phyloP scores from a whole-genome alignment of 2,113 vertebrate genomes.

The Nerophis lumbriciformis region DNA sequence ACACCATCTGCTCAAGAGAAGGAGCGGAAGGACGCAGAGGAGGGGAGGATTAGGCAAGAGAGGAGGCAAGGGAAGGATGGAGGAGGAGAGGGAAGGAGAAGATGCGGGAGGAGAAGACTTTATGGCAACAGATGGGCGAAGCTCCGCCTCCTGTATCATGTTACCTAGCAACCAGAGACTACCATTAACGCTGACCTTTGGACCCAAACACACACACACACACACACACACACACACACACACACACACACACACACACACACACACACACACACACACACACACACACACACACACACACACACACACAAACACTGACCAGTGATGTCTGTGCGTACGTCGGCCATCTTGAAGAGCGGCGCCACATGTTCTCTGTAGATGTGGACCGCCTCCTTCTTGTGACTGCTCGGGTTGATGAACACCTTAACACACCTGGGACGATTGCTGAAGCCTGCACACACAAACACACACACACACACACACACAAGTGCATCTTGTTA shows the following conservation, averaged over 20 bases:
- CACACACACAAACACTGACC: conserved; percentile 67
- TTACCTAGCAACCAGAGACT: conserved; percentile 66
- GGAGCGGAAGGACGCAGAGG: neutral
- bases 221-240: conserved; percentile 10
- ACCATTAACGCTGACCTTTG: conserved; percentile 65
- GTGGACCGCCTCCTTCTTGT: conserved; percentile 82
- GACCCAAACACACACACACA: conserved; percentile 16
- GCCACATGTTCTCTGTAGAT: conserved; percentile 86
- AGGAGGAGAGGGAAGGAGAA: neutral
- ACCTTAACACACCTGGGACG: conserved; percentile 88
- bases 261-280: conserved; percentile 8
- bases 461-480: neutral
- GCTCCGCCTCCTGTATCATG: conserved; percentile 65
- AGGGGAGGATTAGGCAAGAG: neutral
- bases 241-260: conserved; percentile 5
- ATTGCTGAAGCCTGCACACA: conserved; percentile 74
- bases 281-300: conserved; percentile 3
- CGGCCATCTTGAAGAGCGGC: conserved; percentile 90
- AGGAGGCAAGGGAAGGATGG: neutral
- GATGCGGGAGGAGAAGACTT: conserved; percentile 20
- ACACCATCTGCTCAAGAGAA: conserved; percentile 57
- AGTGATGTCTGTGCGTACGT: conserved; percentile 84
- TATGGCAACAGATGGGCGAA: conserved; percentile 71
- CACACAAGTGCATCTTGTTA: neutral
- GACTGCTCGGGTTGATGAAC: conserved; percentile 91